Base-by-base conservation (phyloP, 2,888 invertebrate genomes). In the Endomychus coccineus region DNA sequence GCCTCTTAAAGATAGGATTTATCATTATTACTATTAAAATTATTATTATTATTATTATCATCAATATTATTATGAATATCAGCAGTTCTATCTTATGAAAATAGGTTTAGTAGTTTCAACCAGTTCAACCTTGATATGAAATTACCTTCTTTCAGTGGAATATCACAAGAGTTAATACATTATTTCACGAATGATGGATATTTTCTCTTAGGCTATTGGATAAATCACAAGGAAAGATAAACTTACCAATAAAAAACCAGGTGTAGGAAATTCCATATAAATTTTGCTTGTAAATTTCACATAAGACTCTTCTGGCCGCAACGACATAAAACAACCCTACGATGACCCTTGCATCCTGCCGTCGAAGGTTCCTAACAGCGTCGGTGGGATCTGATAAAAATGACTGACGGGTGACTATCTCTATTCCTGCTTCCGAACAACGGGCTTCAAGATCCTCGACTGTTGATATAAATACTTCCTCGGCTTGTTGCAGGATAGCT, bases 241-340 rank as follows among this genome's bases (percentile, higher is more conserved):
- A 64, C 77, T 76, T 62, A 78, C 95, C 98, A 55, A 98, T 97
- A 67, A 98, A 94, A 67, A 97, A 94, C 98, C 98, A 98, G 15
- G 98, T 97, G 69, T 96, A 89, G 23, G 88, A 86, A 53, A 90
- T 86, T 10, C 97, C 98, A 62, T 88, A 97, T 13, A 98, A 72
- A 42, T 83, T 81, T 59, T 94, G 88, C 58, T 89, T 91, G 71
- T 89, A 95, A 52, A 95, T 83, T 68, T 97, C 95, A 65, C 98
- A 98, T 12, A 99, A 80, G 0, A 99, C 97, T 32, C 90, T 74
- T 34, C 97, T 73, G 1, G 98, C 98, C 25, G 95, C 95, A 4
- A 92, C 94, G 40, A 96, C 97, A 70, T 99, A 99, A 71, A 97
- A 98, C 34, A 99, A 74, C 0, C 97, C 98, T 15, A 99, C 92